phyloP scores from a whole-genome alignment of 1,140 invertebrate genomes.

The Drosophila arawakana region DNA sequence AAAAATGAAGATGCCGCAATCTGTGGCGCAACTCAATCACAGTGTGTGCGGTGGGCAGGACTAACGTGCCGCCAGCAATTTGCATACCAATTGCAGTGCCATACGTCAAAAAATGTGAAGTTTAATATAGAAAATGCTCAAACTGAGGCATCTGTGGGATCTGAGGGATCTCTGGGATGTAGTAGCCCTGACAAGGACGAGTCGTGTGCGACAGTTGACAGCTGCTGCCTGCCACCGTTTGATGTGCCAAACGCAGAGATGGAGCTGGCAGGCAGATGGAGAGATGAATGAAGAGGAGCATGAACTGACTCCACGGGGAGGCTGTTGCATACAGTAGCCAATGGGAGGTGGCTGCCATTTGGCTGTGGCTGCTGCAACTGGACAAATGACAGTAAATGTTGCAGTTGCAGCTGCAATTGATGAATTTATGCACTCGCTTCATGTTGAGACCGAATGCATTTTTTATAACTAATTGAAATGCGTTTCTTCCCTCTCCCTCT shows the following conservation, averaged over 20 bases:
- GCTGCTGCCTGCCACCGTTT: slow-evolving; percentile 78
- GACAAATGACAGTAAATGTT: slow-evolving; percentile 73
- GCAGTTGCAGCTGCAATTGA: slow-evolving; percentile 67
- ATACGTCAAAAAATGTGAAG: slow-evolving; percentile 80
- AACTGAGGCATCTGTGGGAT: slow-evolving; percentile 9
- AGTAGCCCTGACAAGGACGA: slow-evolving; percentile 67
- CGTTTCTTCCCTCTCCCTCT: slow-evolving; percentile 24
- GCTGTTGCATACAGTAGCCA: slow-evolving; percentile 29
- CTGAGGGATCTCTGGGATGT: slow-evolving; percentile 4
- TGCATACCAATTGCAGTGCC: slow-evolving; percentile 75
- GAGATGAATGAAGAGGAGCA: too few species aligned
- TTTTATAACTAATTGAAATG: slow-evolving; percentile 78
- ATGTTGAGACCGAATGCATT: slow-evolving; percentile 70
- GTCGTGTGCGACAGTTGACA: slow-evolving; percentile 81
- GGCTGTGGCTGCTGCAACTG: slow-evolving; percentile 47
- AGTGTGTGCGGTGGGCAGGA: neutral
- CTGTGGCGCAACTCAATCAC: slow-evolving; percentile 39
- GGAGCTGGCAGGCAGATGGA: slow-evolving; percentile 1
- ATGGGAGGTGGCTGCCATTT: slow-evolving; percentile 19
- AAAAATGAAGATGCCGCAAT: slow-evolving; percentile 43
- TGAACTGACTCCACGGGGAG: slow-evolving; percentile 23
- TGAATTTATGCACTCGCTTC: slow-evolving; percentile 74
- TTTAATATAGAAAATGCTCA: slow-evolving; percentile 81
- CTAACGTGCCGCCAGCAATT: slow-evolving; percentile 65
- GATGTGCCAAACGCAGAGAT: slow-evolving; percentile 28